phyloP scores from a whole-genome alignment of 2,888 invertebrate genomes.

The Acleris holmiana region DNA sequence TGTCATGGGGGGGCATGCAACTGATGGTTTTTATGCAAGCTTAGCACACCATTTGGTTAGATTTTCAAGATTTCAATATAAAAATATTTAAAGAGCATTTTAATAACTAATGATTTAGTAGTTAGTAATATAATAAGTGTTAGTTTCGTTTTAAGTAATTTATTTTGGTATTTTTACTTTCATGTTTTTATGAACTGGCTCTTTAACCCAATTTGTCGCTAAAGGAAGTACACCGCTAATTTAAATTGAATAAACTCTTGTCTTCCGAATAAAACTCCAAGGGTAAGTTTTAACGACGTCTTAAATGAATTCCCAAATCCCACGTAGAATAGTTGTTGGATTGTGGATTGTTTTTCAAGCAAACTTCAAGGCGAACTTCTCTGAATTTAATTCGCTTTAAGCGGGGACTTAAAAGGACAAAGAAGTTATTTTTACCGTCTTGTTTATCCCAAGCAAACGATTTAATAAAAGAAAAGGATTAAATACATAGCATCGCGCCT shows the following conservation, averaged over 20 bases:
- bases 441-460: conserved; percentile 14
- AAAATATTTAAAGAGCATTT: no score
- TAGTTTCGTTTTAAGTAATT: no score
- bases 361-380: conserved; percentile 49
- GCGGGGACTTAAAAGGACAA: conserved; percentile 46
- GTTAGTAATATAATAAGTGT: no score
- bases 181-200: not conserved
- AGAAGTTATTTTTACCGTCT: conserved; percentile 22
- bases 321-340: conserved; percentile 50
- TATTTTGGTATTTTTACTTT: not conserved
- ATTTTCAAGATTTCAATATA: no score
- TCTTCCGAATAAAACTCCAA: conserved; percentile 30
- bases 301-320: conserved; percentile 45
- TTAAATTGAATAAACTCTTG: conserved; percentile 34
- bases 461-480: conserved; percentile 13
- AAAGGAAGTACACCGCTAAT: conserved; percentile 8
- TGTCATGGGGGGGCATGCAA: no score
- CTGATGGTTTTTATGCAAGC: no score
- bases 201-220: not conserved
- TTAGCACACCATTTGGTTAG: no score
- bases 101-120: no score
- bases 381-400: conserved; percentile 60
- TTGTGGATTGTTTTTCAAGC: conserved; percentile 49
- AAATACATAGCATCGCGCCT: no score
- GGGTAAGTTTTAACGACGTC: conserved; percentile 40